Base-by-base conservation (phyloP, 2,113 vertebrate genomes). In the Seriola rivoliana region DNA sequence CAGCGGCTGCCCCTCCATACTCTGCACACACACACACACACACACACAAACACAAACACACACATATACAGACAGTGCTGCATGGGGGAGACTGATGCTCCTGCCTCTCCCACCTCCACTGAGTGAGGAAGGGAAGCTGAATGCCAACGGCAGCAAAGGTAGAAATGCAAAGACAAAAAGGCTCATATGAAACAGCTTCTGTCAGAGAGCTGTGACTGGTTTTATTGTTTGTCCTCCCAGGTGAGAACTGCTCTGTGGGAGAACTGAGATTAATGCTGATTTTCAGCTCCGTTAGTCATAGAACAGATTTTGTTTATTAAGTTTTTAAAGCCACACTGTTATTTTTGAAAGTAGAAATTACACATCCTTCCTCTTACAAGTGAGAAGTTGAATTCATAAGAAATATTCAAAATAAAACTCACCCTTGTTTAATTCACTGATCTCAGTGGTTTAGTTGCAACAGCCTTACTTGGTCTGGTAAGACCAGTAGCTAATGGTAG, bases 181-280 rank as follows among this genome's bases (percentile, higher is more conserved):
- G 25, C 50, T 78, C 0, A 46, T 73, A 19, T 87, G 71, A 85
- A 89, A 86, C 42, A 42, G 54, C 60, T 76, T 74, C 40, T 82
- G 80, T 84, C 78, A 80, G 52, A 73, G 19, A 58, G 71, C 76
- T 75, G 3, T 71, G 82, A 34, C 73, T 79, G 57, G 40, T 59
- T 75, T 81, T 79, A 48, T 84, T 87, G 85, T 77, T 55, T 67
- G 50, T 75, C 52, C 68, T 87, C 75, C 69, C 10, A 79, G 63
- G 68, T 88, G 68, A 65, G 54, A n/a, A 75, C 5, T 5, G 62
- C 75, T 69, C 69, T 79, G 75, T 44, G 50, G n/a, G 46, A 13
- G 42, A 46, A 48, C 29, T 21, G 4, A 64, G 84, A 40, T 75
- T 54, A 44, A 84, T 64, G 58, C 48, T 64, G 62, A 69, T 74